A percentile compares a stretch with the other conserved stretches of the same genome.
phyloP scores from a whole-genome alignment of 2,797 vertebrate species.

The Poecilia picta region DNA sequence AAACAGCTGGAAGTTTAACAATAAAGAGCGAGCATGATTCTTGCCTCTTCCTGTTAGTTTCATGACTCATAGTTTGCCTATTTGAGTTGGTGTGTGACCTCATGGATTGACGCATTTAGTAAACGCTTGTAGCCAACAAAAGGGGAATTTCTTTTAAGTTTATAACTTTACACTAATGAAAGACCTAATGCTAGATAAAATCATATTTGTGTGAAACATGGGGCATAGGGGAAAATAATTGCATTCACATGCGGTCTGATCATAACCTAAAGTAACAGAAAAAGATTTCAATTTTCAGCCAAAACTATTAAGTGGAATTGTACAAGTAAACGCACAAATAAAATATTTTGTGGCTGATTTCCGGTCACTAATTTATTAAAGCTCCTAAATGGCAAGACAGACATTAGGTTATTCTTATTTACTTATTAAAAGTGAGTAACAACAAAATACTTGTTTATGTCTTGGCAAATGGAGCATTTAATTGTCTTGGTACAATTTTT shows the following conservation, averaged over 20 bases:
- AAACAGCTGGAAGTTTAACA: constrained; percentile 48
- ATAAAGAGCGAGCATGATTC: constrained; percentile 33
- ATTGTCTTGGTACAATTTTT: background rate
- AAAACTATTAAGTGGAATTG: background rate
- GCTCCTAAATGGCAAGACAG: background rate
- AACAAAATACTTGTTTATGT: background rate
- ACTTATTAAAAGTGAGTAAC: background rate
- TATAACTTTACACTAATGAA: constrained; percentile 4
- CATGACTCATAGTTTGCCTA: constrained; percentile 63
- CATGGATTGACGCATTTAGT: constrained; percentile 50
- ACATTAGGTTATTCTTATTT: background rate
- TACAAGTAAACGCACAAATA: background rate
- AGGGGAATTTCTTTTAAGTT: constrained; percentile 19
- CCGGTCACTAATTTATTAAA: background rate
- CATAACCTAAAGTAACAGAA: background rate
- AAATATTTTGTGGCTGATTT: background rate
- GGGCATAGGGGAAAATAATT: background rate
- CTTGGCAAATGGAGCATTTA: background rate
- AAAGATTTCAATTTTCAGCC: background rate
- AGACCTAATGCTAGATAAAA: constrained; percentile 2
- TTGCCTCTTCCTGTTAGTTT: constrained; percentile 57
- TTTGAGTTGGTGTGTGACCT: constrained; percentile 43
- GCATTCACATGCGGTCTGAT: background rate
- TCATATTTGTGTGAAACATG: constrained; percentile 13
- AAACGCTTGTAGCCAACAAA: constrained; percentile 17